A percentile compares a stretch with the other conserved stretches of the same genome.
Conservation (phyloP, 2,113 vertebrate genomes). For the Peucedramus taeniatus region DNA sequence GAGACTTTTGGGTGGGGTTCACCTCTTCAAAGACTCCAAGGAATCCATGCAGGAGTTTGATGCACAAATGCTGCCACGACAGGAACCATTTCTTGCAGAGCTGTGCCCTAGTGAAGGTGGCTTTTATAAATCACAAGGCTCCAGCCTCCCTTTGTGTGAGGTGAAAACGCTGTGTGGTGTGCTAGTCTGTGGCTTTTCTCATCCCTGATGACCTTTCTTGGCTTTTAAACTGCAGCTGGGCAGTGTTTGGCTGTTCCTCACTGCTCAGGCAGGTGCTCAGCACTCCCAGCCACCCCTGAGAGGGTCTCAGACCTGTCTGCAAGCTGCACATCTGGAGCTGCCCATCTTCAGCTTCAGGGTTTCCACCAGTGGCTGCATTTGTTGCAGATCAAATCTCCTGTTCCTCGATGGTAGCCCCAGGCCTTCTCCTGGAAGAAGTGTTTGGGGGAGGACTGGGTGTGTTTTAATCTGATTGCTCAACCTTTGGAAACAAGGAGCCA, state of each 20-base stretch:
- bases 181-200: not conserved
- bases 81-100: not conserved
- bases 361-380: not conserved
- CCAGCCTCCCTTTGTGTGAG: not conserved
- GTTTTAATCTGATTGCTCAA: not conserved
- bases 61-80: not conserved
- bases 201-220: not conserved
- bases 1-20: not conserved
- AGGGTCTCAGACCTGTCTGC: not conserved
- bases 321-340: not conserved
- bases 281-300: not conserved
- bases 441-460: not conserved
- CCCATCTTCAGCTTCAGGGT: not conserved
- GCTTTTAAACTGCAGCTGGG: not conserved
- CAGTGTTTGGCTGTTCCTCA: not conserved
- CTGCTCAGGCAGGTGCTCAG: not conserved
- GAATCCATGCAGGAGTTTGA: not conserved
- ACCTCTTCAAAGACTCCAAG: accelerated
- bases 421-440: not conserved
- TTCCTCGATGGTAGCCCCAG: not conserved
- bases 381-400: not conserved
- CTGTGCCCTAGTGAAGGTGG: not conserved
- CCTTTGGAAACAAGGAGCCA: not conserved
- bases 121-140: not conserved
- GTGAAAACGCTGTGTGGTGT: not conserved